Base-by-base conservation (phyloP, 2,113 vertebrate species). In the Phrynosoma platyrhinos region DNA sequence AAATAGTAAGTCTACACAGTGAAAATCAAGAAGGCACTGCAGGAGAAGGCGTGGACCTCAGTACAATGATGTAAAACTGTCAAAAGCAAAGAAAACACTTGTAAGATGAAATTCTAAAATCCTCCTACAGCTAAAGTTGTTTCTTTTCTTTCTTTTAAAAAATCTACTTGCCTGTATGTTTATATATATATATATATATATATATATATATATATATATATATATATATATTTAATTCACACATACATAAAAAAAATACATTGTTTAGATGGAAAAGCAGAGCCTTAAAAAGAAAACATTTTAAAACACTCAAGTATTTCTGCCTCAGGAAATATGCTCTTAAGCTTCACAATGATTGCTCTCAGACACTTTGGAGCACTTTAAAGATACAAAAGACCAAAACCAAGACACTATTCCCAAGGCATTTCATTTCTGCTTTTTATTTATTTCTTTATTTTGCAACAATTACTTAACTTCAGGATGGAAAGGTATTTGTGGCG, bases 281-380 rank as follows among this genome's bases (percentile, higher is more conserved):
- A 77, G 75, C 69, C 77, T 80, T 47, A 95, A 89, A 74, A 95
- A 94, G 81, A 93, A 95, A 93, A 95, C 93, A 92, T 94, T 96
- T 95, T 93, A 97, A 97, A 95, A 96, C 92, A 92, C 89, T 87
- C 91, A 97, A 87, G 94, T 97, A 97, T 97, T 96, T 47, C 92
- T 77, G 96, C 96, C 97, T 94, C 76, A 85, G 97, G 97, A 96
- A 95, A 92, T 89, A 91, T 94, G 92, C 94, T 91, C 91, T 97
- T 92, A 18, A 84, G 91, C 91, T 91, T 82, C 2, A 0, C 0
- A 0, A 90, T 80, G 91, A 90, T 90, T 85, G 80, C 85, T 89
- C 88, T n/a, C 86, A 79, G 89, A 75, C 47, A 2, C 88, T 90
- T 83, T 86, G 47, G 87, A 89, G 87, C 83, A 13, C 91, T 90